Conservation (phyloP, 2,888 invertebrate species). For the Exocentrus adspersus region DNA sequence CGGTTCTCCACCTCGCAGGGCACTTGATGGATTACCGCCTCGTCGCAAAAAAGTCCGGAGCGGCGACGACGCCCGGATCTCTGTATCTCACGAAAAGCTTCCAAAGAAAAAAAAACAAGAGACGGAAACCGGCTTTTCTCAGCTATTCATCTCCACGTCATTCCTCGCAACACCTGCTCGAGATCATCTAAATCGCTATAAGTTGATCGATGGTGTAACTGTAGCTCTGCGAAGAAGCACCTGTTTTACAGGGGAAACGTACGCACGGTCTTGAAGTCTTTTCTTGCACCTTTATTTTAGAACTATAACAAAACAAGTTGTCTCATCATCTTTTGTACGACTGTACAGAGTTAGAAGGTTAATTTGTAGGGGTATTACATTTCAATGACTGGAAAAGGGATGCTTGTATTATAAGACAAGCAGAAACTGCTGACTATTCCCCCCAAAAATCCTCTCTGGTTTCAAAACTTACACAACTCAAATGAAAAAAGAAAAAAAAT, state of each 20-base stretch:
- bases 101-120: background rate
- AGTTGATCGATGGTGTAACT: conserved; percentile 17
- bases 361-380: no score
- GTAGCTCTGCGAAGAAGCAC: conserved; percentile 14
- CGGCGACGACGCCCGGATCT: background rate
- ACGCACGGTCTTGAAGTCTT: no score
- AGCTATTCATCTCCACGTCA: conserved; percentile 4
- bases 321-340: background rate
- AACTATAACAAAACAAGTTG: no score
- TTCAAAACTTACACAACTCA: no score
- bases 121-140: background rate
- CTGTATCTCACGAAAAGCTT: background rate
- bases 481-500: no score
- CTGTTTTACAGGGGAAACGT: conserved; percentile 2
- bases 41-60: background rate
- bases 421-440: no score
- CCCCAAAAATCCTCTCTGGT: no score
- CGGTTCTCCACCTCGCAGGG: background rate
- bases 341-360: no score
- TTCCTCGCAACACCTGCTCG: conserved; percentile 20
- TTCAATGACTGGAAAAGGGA: no score
- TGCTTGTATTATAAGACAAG: no score
- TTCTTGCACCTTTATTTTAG: no score
- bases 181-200: conserved; percentile 7
- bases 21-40: conserved; percentile 16